Percentiles rank a stretch among this genome's conserved stretches.
These are phyloP conservation scores for Pachyseris speciosa DNA, from an alignment of 64 coral and sea anemone species.

Conservation along the genomic window DNA sequence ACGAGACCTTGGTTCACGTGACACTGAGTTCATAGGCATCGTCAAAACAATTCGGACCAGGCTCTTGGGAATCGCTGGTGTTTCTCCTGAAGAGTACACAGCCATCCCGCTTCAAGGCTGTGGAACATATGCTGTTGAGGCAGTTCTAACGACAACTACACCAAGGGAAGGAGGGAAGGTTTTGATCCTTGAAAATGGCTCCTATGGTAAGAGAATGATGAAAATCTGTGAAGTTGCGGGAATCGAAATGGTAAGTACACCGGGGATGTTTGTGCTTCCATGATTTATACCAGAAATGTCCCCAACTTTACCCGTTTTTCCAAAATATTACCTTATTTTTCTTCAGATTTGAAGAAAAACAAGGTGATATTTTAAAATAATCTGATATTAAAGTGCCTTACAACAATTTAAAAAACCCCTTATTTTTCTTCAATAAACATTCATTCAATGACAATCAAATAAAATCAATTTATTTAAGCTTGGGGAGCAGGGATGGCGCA, in stretches of 20 bases:
- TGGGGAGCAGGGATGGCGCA: no score
- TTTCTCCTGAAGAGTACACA: constrained; percentile 79
- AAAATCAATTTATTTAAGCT: no score
- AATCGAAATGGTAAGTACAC: constrained; percentile 77
- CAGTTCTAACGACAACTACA: constrained; percentile 84
- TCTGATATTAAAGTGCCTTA: no score
- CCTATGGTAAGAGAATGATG: constrained; percentile 93
- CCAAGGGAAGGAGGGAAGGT: constrained; percentile 83
- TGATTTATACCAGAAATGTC: no score
- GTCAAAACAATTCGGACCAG: constrained; percentile 86
- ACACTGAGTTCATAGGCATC: constrained; percentile 83
- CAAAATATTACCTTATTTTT: no score
- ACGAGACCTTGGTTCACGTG: constrained; percentile 94
- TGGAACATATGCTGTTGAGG: constrained; percentile 90
- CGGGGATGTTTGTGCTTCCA: background rate
- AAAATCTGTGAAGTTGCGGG: constrained; percentile 91
- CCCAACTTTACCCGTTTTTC: no score
- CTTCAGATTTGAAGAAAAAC: no score
- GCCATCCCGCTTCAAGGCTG: constrained; percentile 83
- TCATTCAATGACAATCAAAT: no score
- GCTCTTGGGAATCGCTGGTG: constrained; percentile 87
- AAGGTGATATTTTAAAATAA: no score
- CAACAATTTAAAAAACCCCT: no score
- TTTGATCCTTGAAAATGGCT: constrained; percentile 91
- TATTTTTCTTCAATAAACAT: no score